Conservation (phyloP, 1,140 invertebrate species). For the Sogatella furcifera region DNA sequence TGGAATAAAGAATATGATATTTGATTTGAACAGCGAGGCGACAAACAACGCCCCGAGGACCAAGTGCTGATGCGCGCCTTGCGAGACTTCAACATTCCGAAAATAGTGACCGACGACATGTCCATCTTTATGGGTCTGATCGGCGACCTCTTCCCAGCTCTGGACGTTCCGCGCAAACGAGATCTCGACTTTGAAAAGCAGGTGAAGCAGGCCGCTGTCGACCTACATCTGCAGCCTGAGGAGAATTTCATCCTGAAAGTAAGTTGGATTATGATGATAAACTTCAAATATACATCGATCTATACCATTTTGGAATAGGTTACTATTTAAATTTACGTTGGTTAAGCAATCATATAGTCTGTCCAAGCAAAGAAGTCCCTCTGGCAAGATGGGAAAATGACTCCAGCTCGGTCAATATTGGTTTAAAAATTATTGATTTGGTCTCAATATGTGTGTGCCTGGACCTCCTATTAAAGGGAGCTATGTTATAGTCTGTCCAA, state of each 20-base stretch:
- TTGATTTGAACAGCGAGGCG: constrained; percentile 39
- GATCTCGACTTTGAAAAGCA: constrained; percentile 75
- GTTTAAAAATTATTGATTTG: too few species aligned
- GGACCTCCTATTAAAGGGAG: too few species aligned
- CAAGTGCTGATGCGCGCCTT: constrained; percentile 75
- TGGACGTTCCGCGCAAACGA: constrained; percentile 76
- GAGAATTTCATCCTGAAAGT: constrained; percentile 78
- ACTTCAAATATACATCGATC: too few species aligned
- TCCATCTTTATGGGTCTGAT: constrained; percentile 87
- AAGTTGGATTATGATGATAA: constrained; percentile 3
- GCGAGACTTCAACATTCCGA: constrained; percentile 86
- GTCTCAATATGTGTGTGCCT: too few species aligned
- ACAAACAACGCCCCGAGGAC: constrained; percentile 57
- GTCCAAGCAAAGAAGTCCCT: too few species aligned
- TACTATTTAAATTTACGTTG: too few species aligned
- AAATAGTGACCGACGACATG: constrained; percentile 83
- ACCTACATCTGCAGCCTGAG: constrained; percentile 81
- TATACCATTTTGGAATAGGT: too few species aligned
- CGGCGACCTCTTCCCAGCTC: constrained; percentile 77
- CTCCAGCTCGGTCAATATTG: too few species aligned
- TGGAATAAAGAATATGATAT: background rate
- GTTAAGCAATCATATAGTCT: too few species aligned
- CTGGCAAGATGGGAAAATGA: too few species aligned
- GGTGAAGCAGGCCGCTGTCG: constrained; percentile 61
- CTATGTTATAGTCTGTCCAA: too few species aligned